phyloP scores from a whole-genome alignment of 1,140 invertebrate species.

The Cheumatopsyche charites region DNA sequence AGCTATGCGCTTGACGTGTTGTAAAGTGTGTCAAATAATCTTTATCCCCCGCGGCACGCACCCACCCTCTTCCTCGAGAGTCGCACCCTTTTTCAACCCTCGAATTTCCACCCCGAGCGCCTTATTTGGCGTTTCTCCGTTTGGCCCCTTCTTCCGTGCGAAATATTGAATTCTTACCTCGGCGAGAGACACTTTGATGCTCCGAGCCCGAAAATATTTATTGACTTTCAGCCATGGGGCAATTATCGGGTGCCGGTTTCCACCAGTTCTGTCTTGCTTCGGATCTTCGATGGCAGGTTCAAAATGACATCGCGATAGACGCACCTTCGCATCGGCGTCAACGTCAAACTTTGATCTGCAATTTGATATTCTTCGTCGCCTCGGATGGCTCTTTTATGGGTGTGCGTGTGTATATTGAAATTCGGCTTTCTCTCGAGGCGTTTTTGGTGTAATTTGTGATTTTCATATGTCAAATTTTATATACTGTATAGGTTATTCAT shows the following conservation, averaged over 20 bases:
- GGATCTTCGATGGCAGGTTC: constrained; percentile 8
- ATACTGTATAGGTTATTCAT: background rate
- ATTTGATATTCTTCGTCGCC: constrained; percentile 7
- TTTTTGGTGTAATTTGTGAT: background rate
- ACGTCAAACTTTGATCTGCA: constrained; percentile 14
- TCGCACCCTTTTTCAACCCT: background rate
- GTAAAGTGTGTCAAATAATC: constrained; percentile 46
- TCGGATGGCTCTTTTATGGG: too few relatives aligned
- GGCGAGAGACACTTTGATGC: constrained; percentile 26
- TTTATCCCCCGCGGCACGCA: constrained; percentile 19
- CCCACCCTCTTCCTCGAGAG: background rate
- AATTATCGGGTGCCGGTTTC: background rate
- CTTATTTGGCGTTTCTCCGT: constrained; percentile 30
- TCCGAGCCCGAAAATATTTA: constrained; percentile 19
- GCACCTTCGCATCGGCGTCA: background rate
- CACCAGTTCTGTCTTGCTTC: background rate
- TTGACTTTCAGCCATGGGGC: constrained; percentile 16
- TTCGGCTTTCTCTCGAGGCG: background rate
- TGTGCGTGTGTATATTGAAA: too few relatives aligned
- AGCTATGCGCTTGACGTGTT: constrained; percentile 36
- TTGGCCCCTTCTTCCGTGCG: constrained; percentile 9
- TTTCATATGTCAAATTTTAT: background rate
- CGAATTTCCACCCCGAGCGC: background rate
- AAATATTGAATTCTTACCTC: constrained; percentile 37
- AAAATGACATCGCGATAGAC: constrained; percentile 11